Evolutionary conservation across 2,113 vertebrate genomes (phyloP), one percentile per base, ranked within the genome.

Genomic region (Nycticorax nycticorax): DNA sequence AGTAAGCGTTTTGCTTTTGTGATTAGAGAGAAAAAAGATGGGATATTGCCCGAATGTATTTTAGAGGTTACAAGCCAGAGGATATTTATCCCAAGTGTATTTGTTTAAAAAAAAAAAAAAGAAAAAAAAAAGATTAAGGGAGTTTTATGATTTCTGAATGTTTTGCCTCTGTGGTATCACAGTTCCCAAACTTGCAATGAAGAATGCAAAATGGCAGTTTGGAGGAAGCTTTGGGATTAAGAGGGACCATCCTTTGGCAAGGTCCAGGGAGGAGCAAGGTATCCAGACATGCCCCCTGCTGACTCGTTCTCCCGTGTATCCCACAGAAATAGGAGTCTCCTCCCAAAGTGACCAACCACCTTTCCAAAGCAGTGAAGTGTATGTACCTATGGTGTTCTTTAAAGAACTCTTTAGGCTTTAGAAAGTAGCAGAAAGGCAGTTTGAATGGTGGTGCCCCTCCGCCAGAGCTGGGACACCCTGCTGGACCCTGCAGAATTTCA

Each of bases 221-320:
- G 27, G 41, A 69, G 53, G 35, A 72, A 89, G 22, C 33, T n/a
- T 48, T 74, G 35, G 27, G 22, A 79, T 62, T 53, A 78, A 67
- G n/a, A 71, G 20, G 28, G 21, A 30, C 21, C 15, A 37, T 62
- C 19, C 35, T 55, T 33, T 1, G 2, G 19, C 27, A 56, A 50
- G 41, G 12, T 48, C 13, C 48, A 41, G 21, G 30, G 47, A 67
- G 47, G 47, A 73, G 13, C 62, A 68, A 73, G 41, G 67, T 21
- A 1, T 66, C 39, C 27, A 28, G 10, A 41, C n/a, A 11, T 43
- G 23, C 26, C 41, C 67, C 19, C 18, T 1, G 0, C 20, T 32
- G 12, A 13, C 22, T 33, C 1, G 0, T 48, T 79, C 16, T 35
- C 52, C 73, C 14, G 5, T 19, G 9, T 71, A n/a, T 78, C 69